Evolutionary conservation across 2,113 vertebrate species (phyloP), one percentile per base, ranked within the genome.

Genomic region (Neodontobutis hainanensis): DNA sequence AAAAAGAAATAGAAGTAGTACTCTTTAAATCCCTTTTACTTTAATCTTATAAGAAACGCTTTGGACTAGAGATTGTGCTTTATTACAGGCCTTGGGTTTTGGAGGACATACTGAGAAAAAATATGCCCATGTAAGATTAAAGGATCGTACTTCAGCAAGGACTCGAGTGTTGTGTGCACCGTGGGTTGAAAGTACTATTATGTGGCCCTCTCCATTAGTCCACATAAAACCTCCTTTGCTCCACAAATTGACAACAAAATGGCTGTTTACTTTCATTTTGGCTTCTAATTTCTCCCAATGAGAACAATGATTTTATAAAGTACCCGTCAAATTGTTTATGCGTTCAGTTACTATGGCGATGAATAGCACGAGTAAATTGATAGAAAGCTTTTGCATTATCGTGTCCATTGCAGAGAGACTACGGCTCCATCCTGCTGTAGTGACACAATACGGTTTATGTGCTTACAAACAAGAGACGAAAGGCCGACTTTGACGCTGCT

Each of bases 361-460:
- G 71, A 68, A 69, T 46, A 34, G 51, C 36, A 56, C 38, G 49
- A 42, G 68, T 55, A 86, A 85, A 90, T 85, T 79, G 80, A 85
- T 64, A 73, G 83, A 86, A 81, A 88, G 78, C 85, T 83, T 90
- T 81, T 78, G 67, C 52, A 86, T 84, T 81, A 86, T 80, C 45
- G 77, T 65, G 67, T 79, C 83, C 73, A 49, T 53, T 66, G 73
- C 61, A 16, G 61, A 45, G 62, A 81, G 53, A 53, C 38, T 2
- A 5, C 19, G 57, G 57, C 61, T 82, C 68, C 60, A 52, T 85
- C 74, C 66, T 48, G 44, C 49, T 46, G 46, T 64, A 77, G 82
- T 79, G 71, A 84, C 40, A 62, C 60, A 68, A 71, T 70, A 66
- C 63, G 65, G 47, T 57, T 47, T 11, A 62, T 46, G 62, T 67